phyloP scores from a whole-genome alignment of 2,888 invertebrate species.

The Caenorhabditis zanzibari region DNA sequence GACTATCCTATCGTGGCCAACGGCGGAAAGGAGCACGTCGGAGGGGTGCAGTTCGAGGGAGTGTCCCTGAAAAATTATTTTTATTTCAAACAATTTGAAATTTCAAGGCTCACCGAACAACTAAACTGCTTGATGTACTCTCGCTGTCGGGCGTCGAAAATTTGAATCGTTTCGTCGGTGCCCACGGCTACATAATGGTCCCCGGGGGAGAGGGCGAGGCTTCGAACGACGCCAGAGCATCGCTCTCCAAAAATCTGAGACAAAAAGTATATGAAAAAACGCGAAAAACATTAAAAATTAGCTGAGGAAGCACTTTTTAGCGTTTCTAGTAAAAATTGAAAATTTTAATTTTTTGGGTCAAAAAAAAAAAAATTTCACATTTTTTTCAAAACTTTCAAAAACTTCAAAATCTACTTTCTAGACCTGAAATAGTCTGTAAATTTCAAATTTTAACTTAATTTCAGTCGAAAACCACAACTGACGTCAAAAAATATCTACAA shows the following conservation, averaged over 20 bases:
- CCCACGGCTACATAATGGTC: constrained; percentile 61
- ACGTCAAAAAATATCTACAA: no score
- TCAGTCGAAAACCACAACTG: no score
- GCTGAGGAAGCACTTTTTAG: background rate
- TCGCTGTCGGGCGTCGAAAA: constrained; percentile 61
- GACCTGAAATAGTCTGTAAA: no score
- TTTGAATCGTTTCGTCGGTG: constrained; percentile 59
- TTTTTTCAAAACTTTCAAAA: no score
- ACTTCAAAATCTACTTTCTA: no score
- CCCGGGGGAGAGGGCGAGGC: constrained; percentile 62
- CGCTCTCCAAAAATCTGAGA: constrained; percentile 37
- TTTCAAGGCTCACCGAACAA: constrained; percentile 44
- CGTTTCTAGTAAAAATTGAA: background rate
- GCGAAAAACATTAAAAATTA: background rate
- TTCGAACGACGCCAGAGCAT: constrained; percentile 42
- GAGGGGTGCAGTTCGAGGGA: constrained; percentile 56
- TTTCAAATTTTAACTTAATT: no score
- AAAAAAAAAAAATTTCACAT: no score
- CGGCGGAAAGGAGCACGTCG: constrained; percentile 59
- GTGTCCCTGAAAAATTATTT: constrained; percentile 54
- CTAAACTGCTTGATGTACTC: constrained; percentile 57
- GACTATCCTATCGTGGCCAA: constrained; percentile 67
- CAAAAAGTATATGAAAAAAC: no score
- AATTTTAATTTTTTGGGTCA: no score
- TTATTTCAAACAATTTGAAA: no score